Base-by-base conservation (phyloP, 2,113 vertebrate genomes). In the Sialia sialis region DNA sequence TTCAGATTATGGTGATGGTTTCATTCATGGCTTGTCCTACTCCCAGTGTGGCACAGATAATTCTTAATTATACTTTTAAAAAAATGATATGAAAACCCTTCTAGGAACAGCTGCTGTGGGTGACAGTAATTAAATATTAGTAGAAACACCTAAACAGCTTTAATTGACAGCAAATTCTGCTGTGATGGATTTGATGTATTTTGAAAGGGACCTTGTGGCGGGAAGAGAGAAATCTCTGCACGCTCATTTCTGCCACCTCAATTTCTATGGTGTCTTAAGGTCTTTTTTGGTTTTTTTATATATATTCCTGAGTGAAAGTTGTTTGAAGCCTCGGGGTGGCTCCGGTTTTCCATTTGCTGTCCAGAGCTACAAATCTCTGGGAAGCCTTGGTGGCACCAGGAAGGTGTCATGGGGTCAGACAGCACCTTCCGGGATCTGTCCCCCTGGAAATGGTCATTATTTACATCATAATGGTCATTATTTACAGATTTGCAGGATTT, bases 151-250 rank as follows among this genome's bases (percentile, higher is more conserved):
- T 55, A 8, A 82, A 5, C 9, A 60, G 27, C 25, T 76, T 52
- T 51, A 74, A 75, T 54, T 82, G 20, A 1, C 7, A 52, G 44
- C 44, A 79, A 46, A 6, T 16, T 9, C 8, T 12, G 30, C 54
- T 26, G 0, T 18, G 30, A 34, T n/a, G 0, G 0, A 3, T 39
- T 43, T 25, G 48, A 12, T 68, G 25, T 41, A 1, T 88, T 77
- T 66, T 52, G n/a, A 30, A 78, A 52, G 39, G 32, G 29, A 30
- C 17, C 46, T 58, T 48, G 32, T 26, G 4, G n/a, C 21, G 12
- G 11, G 59, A n/a, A 30, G 59, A 11, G 20, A 20, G 63, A 16
- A 18, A 44, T 46, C 60, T 30, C 23, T 18, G 1, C 12, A 1
- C 27, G 3, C 3, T 62, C 9, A 4, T 70, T 90, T 67, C 34